A percentile compares a stretch with the other conserved stretches of the same genome.
Conservation (phyloP, 2,797 vertebrate genomes). For the Tokudaia tokunoshimensis region DNA sequence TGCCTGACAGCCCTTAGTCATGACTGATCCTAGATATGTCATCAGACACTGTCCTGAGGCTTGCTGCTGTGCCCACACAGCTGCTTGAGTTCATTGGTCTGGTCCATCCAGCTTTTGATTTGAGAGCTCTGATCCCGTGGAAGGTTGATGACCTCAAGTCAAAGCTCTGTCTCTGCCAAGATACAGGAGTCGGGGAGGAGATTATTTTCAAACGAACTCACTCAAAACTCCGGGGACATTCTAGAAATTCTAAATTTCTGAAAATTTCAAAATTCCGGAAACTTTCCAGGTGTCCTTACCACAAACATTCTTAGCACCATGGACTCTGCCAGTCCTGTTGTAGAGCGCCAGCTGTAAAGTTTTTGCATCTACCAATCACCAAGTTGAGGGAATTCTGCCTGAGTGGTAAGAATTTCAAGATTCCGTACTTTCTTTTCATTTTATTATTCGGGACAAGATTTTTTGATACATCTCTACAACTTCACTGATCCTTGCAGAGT, state of each 20-base stretch:
- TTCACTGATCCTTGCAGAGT: background rate
- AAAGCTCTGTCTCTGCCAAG: background rate
- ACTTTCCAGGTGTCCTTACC: background rate
- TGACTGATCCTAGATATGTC: background rate
- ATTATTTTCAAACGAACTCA: background rate
- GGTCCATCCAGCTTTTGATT: background rate
- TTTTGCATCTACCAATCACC: background rate
- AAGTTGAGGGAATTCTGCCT: background rate
- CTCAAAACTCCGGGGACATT: background rate
- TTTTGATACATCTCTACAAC: background rate
- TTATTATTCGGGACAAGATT: background rate
- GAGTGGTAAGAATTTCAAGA: background rate
- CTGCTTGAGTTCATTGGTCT: background rate
- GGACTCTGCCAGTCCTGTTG: background rate
- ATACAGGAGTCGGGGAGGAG: background rate
- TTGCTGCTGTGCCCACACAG: background rate
- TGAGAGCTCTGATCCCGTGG: background rate
- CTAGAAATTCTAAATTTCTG: background rate
- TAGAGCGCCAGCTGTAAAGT: background rate
- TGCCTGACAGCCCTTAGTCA: background rate
- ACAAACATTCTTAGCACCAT: background rate
- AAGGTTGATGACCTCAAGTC: background rate
- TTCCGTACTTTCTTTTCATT: background rate
- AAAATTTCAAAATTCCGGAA: background rate
- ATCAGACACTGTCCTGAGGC: no score